Conservation (phyloP, 1,140 invertebrate genomes). For the Globodera rostochiensis region DNA sequence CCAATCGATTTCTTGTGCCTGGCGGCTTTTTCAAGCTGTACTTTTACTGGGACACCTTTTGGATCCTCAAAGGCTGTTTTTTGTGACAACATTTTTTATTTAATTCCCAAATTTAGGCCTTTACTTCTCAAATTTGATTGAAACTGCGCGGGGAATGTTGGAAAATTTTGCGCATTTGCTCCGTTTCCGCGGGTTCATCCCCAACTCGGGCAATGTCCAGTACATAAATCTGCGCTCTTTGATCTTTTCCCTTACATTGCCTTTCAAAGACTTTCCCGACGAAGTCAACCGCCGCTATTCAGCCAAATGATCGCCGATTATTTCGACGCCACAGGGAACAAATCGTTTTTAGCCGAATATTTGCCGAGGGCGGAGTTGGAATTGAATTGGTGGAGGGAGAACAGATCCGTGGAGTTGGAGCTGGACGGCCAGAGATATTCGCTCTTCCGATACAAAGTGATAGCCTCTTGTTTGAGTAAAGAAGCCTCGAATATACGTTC, state of each 20-base stretch:
- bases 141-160: conserved; percentile 78
- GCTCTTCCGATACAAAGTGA: conserved; percentile 36
- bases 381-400: conserved; percentile 53
- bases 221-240: conserved; percentile 69
- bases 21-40: conserved; percentile 82
- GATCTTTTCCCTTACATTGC: neutral
- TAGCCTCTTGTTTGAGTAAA: neutral
- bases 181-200: conserved; percentile 75
- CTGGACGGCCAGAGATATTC: conserved; percentile 3
- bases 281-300: conserved; percentile 83
- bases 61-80: conserved; percentile 78
- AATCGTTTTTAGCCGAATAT: conserved; percentile 56
- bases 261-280: conserved; percentile 56
- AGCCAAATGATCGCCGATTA: conserved; percentile 83
- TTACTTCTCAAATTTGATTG: conserved; percentile 78
- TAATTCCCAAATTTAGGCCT: conserved; percentile 66
- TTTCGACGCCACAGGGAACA: conserved; percentile 73
- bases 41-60: conserved; percentile 93
- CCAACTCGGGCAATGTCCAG: conserved; percentile 85
- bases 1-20: conserved; percentile 86
- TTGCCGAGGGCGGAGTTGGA: conserved; percentile 55
- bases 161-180: conserved; percentile 45
- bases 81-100: neutral
- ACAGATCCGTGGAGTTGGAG: conserved; percentile 37
- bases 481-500: conserved; percentile 11